These are phyloP conservation scores for Nomada hirtipes DNA, from an alignment of 2,888 invertebrate species.

Conservation along the genomic window DNA sequence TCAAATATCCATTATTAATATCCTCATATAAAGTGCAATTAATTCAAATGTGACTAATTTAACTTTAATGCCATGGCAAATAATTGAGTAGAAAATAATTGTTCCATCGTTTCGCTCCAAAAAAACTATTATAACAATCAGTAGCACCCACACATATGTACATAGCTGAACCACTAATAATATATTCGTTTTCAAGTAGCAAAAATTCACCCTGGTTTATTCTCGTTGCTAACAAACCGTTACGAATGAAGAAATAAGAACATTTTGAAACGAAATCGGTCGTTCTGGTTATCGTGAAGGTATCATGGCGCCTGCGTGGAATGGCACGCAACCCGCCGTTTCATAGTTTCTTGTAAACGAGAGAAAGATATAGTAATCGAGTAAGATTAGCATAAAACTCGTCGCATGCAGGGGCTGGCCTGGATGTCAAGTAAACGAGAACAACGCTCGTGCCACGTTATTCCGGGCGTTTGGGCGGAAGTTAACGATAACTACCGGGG, in stretches of 20 bases:
- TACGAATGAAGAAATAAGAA: slow-evolving; percentile 10
- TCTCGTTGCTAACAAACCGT: slow-evolving; percentile 14
- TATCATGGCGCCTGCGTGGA: background rate
- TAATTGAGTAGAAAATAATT: too few species aligned
- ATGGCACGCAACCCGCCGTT: slow-evolving; percentile 35
- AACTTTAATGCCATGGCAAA: too few species aligned
- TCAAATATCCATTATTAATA: too few species aligned
- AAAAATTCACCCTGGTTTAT: background rate
- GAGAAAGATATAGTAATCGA: slow-evolving; percentile 61
- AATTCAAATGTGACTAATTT: too few species aligned
- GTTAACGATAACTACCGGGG: slow-evolving; percentile 1
- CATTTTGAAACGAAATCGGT: slow-evolving; percentile 9
- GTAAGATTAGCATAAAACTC: slow-evolving; percentile 62
- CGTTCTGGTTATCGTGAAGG: slow-evolving; percentile 17
- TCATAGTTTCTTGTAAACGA: slow-evolving; percentile 47
- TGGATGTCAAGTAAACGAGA: slow-evolving; percentile 35
- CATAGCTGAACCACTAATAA: too few species aligned
- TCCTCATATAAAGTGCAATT: too few species aligned
- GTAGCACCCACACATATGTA: too few species aligned
- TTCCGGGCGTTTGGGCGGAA: slow-evolving; percentile 6
- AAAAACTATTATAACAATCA: too few species aligned
- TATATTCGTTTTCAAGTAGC: background rate
- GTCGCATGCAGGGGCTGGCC: slow-evolving; percentile 58
- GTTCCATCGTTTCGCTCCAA: too few species aligned
- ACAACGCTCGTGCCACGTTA: background rate